phyloP scores from a whole-genome alignment of 2,113 vertebrate genomes.

The Halcyon malimbica region DNA sequence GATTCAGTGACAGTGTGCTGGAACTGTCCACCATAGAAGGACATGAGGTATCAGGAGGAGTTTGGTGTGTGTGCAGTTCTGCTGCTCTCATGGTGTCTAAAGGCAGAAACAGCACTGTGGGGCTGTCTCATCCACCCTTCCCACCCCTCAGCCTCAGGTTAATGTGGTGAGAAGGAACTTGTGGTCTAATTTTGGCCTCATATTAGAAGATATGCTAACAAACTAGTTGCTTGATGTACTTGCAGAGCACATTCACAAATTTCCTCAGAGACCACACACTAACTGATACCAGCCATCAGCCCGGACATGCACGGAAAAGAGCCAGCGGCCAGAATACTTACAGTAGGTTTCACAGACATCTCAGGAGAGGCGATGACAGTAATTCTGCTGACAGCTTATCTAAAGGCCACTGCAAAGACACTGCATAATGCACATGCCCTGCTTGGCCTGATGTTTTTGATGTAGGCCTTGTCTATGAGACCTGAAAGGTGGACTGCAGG shows the following conservation, averaged over 20 bases:
- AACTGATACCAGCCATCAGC: not conserved
- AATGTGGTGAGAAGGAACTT: not conserved
- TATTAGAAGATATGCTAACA: not conserved
- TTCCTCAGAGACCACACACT: not conserved
- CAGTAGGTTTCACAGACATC: not conserved
- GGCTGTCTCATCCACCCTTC: not conserved
- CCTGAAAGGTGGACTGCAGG: not conserved
- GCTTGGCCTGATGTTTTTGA: not conserved
- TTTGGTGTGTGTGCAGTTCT: not conserved
- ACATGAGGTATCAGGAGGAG: not conserved
- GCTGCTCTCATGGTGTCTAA: not conserved
- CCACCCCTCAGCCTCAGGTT: not conserved
- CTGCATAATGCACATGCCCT: not conserved
- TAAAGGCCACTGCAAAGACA: not conserved
- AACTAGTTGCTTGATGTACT: not conserved
- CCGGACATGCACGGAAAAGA: not conserved
- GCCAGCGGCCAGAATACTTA: not conserved
- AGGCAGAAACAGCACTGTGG: not conserved
- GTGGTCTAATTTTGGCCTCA: not conserved
- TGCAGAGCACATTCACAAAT: not conserved
- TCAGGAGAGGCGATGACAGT: constrained; percentile 23
- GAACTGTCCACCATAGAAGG: not conserved
- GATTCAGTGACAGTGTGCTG: not conserved
- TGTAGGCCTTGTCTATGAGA: not conserved
- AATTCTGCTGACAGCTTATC: not conserved